Base-by-base conservation (phyloP, 2,888 invertebrate species). In the Agrenia bidenticulata region DNA sequence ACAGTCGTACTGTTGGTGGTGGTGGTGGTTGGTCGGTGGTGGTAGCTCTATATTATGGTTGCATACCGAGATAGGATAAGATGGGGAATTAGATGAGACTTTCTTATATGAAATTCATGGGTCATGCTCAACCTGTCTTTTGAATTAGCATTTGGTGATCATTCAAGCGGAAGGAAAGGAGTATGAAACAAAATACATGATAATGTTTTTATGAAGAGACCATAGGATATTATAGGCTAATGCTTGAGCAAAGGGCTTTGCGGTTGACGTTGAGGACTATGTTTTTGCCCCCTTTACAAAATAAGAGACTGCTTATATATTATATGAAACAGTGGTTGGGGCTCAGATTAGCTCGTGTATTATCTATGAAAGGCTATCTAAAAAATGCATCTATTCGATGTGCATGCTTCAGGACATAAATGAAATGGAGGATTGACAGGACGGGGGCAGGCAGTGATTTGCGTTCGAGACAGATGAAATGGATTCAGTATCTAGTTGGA, bases 101-200 rank as follows among this genome's bases (percentile, higher is more conserved):
- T 9, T 17, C 19, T 45, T 45, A 45, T 17, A 45, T 45, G 19
- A 45, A 15, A 5, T 45, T 45, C 45, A 45, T 45, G 45, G 45
- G 45, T 45, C 45, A 45, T 45, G 45, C 45, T 15, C 45, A 45
- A 19, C 51, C 51, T 51, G 51, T 51, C 51, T 51, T 51, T 5
- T 51, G 9, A 51, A 55, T 55, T 55, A 23, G 45, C 24, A 58
- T 58, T 58, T 49, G 24, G 5, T 13, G 45, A 11, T 51, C 49
- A 17, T 58, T 27, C 19, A 58, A 45, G 26, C 58, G 58, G 45
- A 58, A 45, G 58, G 41, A 54, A 58, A 58, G 24, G 13, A 58
- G 21, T 58, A n/a, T n/a, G 58, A 58, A 58, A 58, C 58, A 37
- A 58, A 58, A 58, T 58, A 21, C 58, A 58, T 41, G 39, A 41